Evolutionary conservation across 2,888 invertebrate genomes (phyloP).

Genomic region (Heteromurus nitidus): DNA sequence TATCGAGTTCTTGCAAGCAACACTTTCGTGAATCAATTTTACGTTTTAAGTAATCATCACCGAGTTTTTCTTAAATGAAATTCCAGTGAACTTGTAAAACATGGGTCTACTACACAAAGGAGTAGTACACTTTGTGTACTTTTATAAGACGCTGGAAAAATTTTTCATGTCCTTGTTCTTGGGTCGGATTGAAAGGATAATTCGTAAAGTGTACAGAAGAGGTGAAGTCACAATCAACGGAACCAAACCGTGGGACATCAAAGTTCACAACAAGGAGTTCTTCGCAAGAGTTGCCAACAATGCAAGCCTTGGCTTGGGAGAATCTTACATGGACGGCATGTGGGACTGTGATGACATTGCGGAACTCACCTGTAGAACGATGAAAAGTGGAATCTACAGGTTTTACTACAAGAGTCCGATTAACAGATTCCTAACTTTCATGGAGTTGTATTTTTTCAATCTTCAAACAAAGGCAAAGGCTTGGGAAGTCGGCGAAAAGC

Average conservation of each 20-base stretch:
- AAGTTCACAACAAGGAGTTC: conserved; percentile 51
- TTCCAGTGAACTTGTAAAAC: too few species aligned
- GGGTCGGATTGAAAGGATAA: conserved; percentile 24
- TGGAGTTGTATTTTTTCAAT: conserved; percentile 56
- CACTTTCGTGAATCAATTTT: too few species aligned
- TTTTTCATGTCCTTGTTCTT: conserved; percentile 23
- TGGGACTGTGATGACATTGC: conserved; percentile 54
- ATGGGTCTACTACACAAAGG: conserved; percentile 26
- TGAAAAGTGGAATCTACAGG: conserved; percentile 33
- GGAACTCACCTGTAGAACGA: conserved; percentile 21
- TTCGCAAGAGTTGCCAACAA: conserved; percentile 32
- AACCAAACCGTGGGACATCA: conserved; percentile 50
- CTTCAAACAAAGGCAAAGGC: conserved; percentile 55
- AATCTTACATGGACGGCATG: conserved; percentile 52
- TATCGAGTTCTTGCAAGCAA: too few species aligned
- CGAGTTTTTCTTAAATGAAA: too few species aligned
- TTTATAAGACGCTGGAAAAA: conserved; percentile 46
- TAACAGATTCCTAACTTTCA: conserved; percentile 45
- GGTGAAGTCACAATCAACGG: conserved; percentile 50
- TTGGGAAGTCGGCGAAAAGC: conserved; percentile 56
- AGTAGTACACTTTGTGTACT: conserved; percentile 32
- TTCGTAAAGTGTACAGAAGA: conserved; percentile 34
- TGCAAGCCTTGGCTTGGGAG: conserved; percentile 42
- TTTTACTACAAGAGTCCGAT: conserved; percentile 34
- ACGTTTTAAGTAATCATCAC: too few species aligned